Base-by-base conservation (phyloP, 2,888 invertebrate species). In the Nomada ruficornis region DNA sequence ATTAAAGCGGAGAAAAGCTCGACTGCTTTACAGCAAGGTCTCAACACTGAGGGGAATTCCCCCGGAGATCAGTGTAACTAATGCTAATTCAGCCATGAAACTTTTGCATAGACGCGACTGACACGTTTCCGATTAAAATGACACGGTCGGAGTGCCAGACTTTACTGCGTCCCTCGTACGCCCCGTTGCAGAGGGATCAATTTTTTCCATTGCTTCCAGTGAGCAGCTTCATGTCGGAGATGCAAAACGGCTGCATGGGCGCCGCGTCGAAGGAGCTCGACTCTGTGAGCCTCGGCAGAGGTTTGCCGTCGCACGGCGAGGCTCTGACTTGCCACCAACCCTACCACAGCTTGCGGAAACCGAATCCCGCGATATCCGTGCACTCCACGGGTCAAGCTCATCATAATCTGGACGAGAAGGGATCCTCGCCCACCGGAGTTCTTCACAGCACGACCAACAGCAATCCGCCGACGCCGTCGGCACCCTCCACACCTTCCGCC, bases 171-270 rank as follows among this genome's bases (percentile, higher is more conserved):
- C 23, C 20, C 55, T 23, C 20, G 3, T 2, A 4, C 55, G 5
- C 20, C 10, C 2, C 13, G 20, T 11, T 2, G 54, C 11, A 2
- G n/a, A n/a, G 7, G 23, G 23, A 20, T 20, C 13, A 20, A 1
- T 1, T 13, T 3, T 20, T 20, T 11, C 4, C 5, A 1, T n/a
- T 1, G 9, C 18, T 89, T 91, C 4, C 90, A 93, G 93, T 91
- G 72, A 90, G 89, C 82, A 91, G 84, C 62, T 93, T 92, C 77
- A 90, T 90, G 10, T 86, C 92, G 23, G 93, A 93, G 13, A 88
- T 92, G 73, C 86, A 91, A 57, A 90, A 87, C 72, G 86, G 84
- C 20, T 92, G 92, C 81, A 89, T 92, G 90, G 86, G 88, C 26
- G 68, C 82, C 4, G 77, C 84, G 15, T 72, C 90, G 2, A 93